Base-by-base conservation (phyloP, 1,140 invertebrate species). In the Antheraea mylitta region DNA sequence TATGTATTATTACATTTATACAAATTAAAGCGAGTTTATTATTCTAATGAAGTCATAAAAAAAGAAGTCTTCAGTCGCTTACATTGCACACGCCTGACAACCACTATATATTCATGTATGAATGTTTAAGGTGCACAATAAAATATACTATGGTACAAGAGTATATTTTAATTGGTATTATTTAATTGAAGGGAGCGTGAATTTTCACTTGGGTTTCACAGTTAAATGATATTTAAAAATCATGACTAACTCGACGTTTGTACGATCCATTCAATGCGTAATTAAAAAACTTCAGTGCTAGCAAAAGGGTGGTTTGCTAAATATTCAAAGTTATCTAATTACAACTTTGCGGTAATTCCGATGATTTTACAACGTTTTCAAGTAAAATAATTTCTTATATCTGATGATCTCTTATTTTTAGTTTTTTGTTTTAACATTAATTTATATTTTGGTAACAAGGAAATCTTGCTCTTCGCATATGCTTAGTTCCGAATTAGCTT, bases 281-380 rank as follows among this genome's bases (percentile, higher is more conserved):
- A 69, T 69, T 69, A 69, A 69, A 69, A 69, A 64, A 68, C 60
- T 68, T 69, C 30, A 53, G 45, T 16, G 45, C 7, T 53, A 9
- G 13, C 4, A 18, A 22, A 58, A 69, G 45, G 68, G 48, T 53
- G 61, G 45, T 53, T 53, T 53, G 61, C 61, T 22, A 63, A 63
- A 63, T 22, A 63, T 22, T 63, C 53, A 58, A 69, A 69, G 62
- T 69, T 69, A 69, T 69, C 62, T 73, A 67, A 73, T 73, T 69
- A 69, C 68, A 63, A 69, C 53, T 63, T 67, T n/a, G 53, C 53
- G 48, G 53, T 9, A 16, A 6, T 16, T 53, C 1, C 45, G 16
- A 16, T 53, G 16, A 53, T 53, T 16, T 53, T 53, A 53, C 11
- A 53, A 7, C 45, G 45, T 16, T 53, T 53, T 13, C 2, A 53